Evolutionary conservation across 1,140 invertebrate genomes (phyloP), one percentile per base, ranked within the genome.

Genomic region (Drosophila nikananu): DNA sequence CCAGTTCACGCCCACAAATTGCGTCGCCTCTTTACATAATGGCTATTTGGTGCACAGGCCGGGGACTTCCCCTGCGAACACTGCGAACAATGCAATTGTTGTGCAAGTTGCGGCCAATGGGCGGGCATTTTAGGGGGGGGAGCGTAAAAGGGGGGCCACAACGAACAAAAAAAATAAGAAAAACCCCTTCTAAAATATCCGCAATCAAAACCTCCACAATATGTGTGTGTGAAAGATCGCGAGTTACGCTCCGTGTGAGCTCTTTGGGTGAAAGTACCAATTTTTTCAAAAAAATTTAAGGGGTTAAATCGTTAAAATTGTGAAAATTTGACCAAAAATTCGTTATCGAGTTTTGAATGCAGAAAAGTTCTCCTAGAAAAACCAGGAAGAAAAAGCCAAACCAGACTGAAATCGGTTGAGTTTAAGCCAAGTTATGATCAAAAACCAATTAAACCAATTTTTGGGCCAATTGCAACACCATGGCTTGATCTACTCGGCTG

Each of bases 1-100:
- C 49, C 84, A 78, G 81, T 83, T 83, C 59, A 87, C 84, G 84
- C 84, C 84, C 84, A 89, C 84, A 84, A 65, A 63, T 87, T 87
- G 83, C 83, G 83, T 86, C 65, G 79, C 79, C 79, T 75, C 79
- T 86, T 86, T 86, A 86, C 77, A 86, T 86, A 86, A 86, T 86
- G 79, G 60, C 52, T 60, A 52, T 27, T 7, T 49, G 48, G 48
- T 27, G 65, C 17, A 32, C 42, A 37, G 42, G 21, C 37, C n/a
- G 68, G 15, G 55, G 46, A 37, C 62, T 42, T 60, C 76, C 66
- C 83, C 77, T 77, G 83, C 64, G 72, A 80, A 77, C 81, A 46
- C 61, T 63, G 54, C 44, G 51, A 68, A 87, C 84, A 87, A 81
- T 83, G 67, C 73, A 81, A 89, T 83, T 77, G 80, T 89, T 89